Base-by-base conservation (phyloP, 2,113 vertebrate genomes). In the Vulpes ferrilata region DNA sequence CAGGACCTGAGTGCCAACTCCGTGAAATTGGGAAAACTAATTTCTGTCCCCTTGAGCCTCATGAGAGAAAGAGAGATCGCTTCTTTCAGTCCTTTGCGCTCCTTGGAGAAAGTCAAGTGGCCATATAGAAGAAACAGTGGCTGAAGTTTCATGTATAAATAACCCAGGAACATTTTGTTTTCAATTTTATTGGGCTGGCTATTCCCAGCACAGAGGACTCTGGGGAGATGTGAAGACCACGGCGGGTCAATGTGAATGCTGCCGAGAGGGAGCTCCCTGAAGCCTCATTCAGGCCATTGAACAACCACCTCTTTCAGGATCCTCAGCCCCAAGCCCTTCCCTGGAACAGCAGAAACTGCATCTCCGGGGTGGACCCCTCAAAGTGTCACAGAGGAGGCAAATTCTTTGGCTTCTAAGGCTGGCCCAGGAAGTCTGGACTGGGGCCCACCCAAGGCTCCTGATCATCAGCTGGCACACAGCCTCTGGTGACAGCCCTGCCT, bases 121-220 rank as follows among this genome's bases (percentile, higher is more conserved):
- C 93, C 71, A 5, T 12, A 35, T 4, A 57, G 32, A 32, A 64
- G 20, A 43, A 57, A 48, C 82, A 76, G 78, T 57, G 91, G 53
- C 91, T 30, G 20, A 27, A 57, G 62, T 76, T 94, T 60, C 82
- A 35, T 93, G 95, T 98, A 97, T 97, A 98, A 98, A 98, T 97
- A 98, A 97, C 95, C 82, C 71, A 35, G 69, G 96, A 97, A 97
- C 97, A 98, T 97, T 97, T 53, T 97, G 53, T 97, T 95, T 92
- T 73, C 90, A 55, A 0, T 74, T 73, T 85, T 22, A 57, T 55
- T 17, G 95, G 93, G 93, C 89, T 65, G 91, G 88, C 82, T 62
- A 97, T 98, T 97, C 96, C 82, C 96, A 97, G 96, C 69, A 71
- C 81, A 48, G 60, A 85, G 59, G 97, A 65, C 97, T 88, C 96